Conservation (phyloP, 2,888 invertebrate species). For the Apamea anceps region DNA sequence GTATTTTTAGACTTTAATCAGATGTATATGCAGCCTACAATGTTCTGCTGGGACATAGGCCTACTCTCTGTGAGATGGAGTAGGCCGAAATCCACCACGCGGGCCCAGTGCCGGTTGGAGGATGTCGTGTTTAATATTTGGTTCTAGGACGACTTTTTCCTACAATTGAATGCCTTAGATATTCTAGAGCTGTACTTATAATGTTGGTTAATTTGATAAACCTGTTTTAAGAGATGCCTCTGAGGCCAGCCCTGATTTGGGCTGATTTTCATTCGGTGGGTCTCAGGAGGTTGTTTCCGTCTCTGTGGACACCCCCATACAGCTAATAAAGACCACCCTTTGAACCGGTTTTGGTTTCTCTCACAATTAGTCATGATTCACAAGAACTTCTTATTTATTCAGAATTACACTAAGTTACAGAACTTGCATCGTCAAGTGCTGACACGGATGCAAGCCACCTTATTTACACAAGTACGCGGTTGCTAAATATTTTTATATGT, state of each 20-base stretch:
- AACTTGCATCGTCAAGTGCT: conserved; percentile 32
- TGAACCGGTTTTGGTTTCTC: neutral
- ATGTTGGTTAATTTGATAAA: neutral
- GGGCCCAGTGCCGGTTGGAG: too few relatives aligned
- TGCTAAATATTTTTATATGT: conserved; percentile 56
- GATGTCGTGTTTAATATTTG: too few relatives aligned
- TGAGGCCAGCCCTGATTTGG: neutral
- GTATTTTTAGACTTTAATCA: neutral
- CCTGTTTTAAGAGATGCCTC: neutral
- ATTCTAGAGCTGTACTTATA: neutral
- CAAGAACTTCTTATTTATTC: conserved; percentile 16
- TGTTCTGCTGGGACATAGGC: too few relatives aligned
- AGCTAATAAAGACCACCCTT: neutral
- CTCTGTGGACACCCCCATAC: neutral
- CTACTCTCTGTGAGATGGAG: neutral
- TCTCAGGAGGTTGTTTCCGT: neutral
- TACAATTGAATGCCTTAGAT: neutral
- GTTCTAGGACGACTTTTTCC: neutral
- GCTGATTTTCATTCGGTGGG: neutral
- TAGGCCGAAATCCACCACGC: too few relatives aligned
- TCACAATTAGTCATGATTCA: conserved; percentile 7
- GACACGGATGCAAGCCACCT: conserved; percentile 41
- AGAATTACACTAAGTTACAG: conserved; percentile 37
- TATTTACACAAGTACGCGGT: conserved; percentile 47
- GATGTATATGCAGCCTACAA: neutral